Evolutionary conservation across 2,888 invertebrate species (phyloP).

Genomic region (Tanypteryx hageni): DNA sequence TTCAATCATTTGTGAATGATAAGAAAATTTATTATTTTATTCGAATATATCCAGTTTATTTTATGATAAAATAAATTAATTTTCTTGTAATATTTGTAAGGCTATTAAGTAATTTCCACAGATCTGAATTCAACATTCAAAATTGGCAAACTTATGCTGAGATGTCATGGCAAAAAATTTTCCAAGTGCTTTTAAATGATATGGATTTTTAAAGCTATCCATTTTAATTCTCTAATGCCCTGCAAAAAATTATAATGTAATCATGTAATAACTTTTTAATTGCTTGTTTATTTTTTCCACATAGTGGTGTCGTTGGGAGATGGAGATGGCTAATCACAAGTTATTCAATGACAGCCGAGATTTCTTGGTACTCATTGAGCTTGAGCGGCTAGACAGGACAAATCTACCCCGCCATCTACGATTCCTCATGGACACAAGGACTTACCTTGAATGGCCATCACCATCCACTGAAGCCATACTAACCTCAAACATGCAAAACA

Average conservation of each 20-base stretch:
- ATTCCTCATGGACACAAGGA: constrained; percentile 53
- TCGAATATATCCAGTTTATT: too few relatives aligned
- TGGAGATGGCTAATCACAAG: constrained; percentile 67
- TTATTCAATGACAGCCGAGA: constrained; percentile 66
- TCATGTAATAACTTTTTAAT: not conserved
- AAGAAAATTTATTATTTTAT: too few relatives aligned
- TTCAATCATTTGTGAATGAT: too few relatives aligned
- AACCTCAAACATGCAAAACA: not conserved
- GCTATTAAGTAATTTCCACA: too few relatives aligned
- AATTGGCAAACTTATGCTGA: too few relatives aligned
- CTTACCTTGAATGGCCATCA: constrained; percentile 58
- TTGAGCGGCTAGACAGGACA: constrained; percentile 65
- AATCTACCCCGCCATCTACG: constrained; percentile 51
- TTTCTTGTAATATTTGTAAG: too few relatives aligned
- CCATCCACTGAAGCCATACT: not conserved
- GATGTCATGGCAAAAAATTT: too few relatives aligned
- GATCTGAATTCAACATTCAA: too few relatives aligned
- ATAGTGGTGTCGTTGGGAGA: constrained; percentile 60
- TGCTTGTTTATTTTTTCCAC: not conserved
- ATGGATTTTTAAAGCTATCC: too few relatives aligned
- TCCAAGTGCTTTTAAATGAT: too few relatives aligned
- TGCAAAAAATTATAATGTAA: not conserved
- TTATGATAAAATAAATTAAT: too few relatives aligned
- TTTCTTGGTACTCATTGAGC: constrained; percentile 66
- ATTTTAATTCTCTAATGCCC: not conserved